Conservation (phyloP, 2,888 invertebrate species). For the Hermodice carunculata region DNA sequence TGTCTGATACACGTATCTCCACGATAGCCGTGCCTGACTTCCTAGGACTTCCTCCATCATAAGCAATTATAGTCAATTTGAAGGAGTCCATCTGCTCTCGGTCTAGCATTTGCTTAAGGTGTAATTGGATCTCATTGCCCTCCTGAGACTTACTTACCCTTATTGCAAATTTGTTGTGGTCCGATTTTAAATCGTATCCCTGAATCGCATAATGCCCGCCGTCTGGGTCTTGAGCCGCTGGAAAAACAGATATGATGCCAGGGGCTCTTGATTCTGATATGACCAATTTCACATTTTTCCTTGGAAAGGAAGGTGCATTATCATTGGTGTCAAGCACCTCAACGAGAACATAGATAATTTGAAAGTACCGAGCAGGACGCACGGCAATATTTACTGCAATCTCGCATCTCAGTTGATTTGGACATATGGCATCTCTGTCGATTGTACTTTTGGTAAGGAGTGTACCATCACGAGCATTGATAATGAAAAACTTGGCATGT, state of each 20-base stretch:
- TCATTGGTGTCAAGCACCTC: slow-evolving; percentile 24
- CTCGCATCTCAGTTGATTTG: slow-evolving; percentile 3
- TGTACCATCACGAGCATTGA: slow-evolving; percentile 25
- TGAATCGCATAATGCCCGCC: slow-evolving; percentile 30
- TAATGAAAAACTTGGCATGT: no score
- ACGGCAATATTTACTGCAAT: slow-evolving; percentile 16
- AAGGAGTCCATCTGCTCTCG: slow-evolving; percentile 61
- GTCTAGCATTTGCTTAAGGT: slow-evolving; percentile 23
- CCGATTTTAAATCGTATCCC: slow-evolving; percentile 22
- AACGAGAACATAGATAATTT: slow-evolving; percentile 19
- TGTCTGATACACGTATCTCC: slow-evolving; percentile 34
- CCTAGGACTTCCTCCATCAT: slow-evolving; percentile 51
- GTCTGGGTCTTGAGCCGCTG: slow-evolving; percentile 21
- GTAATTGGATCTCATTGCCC: slow-evolving; percentile 17
- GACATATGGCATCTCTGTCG: slow-evolving; percentile 24
- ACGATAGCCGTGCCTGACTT: slow-evolving; percentile 23
- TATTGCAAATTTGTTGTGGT: slow-evolving; percentile 6
- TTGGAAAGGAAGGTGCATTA: slow-evolving; percentile 21
- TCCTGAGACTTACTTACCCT: slow-evolving; percentile 14
- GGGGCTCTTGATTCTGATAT: slow-evolving; percentile 22
- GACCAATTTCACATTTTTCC: neutral
- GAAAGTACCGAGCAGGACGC: slow-evolving; percentile 15
- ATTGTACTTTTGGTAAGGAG: slow-evolving; percentile 9
- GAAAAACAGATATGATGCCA: slow-evolving; percentile 17
- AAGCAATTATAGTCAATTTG: slow-evolving; percentile 81